Conservation (phyloP, 2,113 vertebrate species). For the Ictalurus furcatus region DNA sequence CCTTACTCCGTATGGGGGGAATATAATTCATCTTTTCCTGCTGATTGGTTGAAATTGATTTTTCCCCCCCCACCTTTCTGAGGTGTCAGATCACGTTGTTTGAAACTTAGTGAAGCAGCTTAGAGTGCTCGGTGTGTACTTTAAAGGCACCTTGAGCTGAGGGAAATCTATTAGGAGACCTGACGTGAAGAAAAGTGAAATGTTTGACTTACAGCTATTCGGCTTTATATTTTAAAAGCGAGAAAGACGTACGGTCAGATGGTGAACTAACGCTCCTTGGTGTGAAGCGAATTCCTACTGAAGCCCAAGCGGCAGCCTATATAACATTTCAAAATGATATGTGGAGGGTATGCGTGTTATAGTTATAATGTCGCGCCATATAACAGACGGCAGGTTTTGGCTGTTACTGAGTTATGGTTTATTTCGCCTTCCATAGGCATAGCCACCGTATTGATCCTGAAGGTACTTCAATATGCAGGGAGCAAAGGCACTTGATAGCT, state of each 20-base stretch:
- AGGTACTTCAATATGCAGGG: conserved; percentile 71
- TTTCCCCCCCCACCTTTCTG: conserved; percentile 58
- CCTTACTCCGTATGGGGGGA: conserved; percentile 77
- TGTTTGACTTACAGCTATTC: conserved; percentile 29
- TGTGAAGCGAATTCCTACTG: not conserved
- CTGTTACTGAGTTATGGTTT: conserved; percentile 74
- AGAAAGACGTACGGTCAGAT: not conserved
- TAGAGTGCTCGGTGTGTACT: not conserved
- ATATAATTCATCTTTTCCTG: conserved; percentile 88
- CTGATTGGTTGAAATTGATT: conserved; percentile 77
- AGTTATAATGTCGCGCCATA: conserved; percentile 59
- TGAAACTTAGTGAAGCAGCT: conserved; percentile 24
- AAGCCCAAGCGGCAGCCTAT: not conserved
- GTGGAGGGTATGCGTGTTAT: conserved; percentile 49
- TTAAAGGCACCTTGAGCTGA: conserved; percentile 37
- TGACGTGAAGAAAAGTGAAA: conserved; percentile 25
- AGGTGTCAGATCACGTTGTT: conserved; percentile 51
- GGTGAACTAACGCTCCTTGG: not conserved
- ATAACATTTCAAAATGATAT: conserved; percentile 34
- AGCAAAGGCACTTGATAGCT: conserved; percentile 68
- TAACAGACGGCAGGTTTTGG: conserved; percentile 51
- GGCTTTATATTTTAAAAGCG: conserved; percentile 7
- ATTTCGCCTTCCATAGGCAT: conserved; percentile 67
- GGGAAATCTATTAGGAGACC: conserved; percentile 22
- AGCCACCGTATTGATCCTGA: conserved; percentile 68